Evolutionary conservation across 2,888 invertebrate species (phyloP).

Genomic region (Brenthis ino): DNA sequence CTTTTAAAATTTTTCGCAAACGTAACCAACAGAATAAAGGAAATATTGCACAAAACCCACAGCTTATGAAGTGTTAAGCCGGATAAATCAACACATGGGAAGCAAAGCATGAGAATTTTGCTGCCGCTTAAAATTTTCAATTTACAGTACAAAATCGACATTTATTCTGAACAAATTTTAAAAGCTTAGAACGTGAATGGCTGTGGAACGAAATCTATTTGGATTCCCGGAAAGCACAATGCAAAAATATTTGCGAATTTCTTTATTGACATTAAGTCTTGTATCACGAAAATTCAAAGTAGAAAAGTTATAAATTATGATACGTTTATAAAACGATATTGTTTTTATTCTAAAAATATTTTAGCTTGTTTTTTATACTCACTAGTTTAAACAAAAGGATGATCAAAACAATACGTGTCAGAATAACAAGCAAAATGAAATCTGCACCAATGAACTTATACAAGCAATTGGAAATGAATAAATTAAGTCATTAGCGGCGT

Average conservation of each 20-base stretch:
- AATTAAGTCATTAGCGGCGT: no score
- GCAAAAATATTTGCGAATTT: not conserved
- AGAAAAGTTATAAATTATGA: no score
- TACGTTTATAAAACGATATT: no score
- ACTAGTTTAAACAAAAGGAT: no score
- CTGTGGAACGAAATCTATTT: conserved; percentile 4
- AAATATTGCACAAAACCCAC: conserved; percentile 12
- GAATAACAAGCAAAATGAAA: not conserved
- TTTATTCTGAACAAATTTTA: conserved; percentile 6
- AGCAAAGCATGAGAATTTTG: conserved; percentile 2
- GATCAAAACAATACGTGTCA: no score
- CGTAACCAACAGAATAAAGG: conserved; percentile 19
- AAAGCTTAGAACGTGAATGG: conserved; percentile 1
- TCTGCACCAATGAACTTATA: not conserved
- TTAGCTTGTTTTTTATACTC: no score
- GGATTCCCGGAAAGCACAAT: not conserved
- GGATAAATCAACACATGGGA: conserved; percentile 20
- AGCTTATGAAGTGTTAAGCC: conserved; percentile 25
- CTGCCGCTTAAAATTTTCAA: conserved; percentile 10
- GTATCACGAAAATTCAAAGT: no score
- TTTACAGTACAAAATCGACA: conserved; percentile 15
- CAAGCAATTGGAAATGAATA: no score
- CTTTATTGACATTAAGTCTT: no score
- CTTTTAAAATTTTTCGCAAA: not conserved
- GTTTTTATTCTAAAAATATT: no score